phyloP scores from a whole-genome alignment of 2,888 invertebrate genomes.

The Glaucopsyche alexis region DNA sequence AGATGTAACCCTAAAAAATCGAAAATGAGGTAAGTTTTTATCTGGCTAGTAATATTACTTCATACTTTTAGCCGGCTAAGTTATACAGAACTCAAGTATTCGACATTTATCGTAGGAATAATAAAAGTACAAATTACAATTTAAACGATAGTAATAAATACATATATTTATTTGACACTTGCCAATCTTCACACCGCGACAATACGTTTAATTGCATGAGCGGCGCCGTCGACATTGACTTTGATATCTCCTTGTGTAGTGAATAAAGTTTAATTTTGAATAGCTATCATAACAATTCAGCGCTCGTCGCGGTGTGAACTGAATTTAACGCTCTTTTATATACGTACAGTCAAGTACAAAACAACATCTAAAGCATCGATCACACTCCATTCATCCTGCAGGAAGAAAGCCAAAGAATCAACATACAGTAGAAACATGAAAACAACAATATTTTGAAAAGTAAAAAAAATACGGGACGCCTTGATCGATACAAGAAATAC shows the following conservation, averaged over 20 bases:
- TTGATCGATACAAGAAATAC: too few relatives aligned
- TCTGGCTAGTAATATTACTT: too few relatives aligned
- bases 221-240: too few relatives aligned
- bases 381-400: not conserved
- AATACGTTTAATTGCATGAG: not conserved
- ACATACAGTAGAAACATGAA: not conserved
- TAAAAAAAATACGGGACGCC: too few relatives aligned
- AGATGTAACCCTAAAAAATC: too few relatives aligned
- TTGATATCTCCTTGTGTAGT: too few relatives aligned
- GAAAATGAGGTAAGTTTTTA: too few relatives aligned
- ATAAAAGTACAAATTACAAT: slow-evolving; percentile 10
- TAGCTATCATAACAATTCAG: too few relatives aligned
- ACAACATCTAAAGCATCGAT: not conserved
- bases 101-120: not conserved
- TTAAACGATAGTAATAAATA: not conserved
- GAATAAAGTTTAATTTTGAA: too few relatives aligned
- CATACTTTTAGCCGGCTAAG: not conserved
- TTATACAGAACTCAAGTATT: not conserved
- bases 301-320: not conserved
- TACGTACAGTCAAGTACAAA: not conserved
- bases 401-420: not conserved
- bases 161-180: slow-evolving; percentile 11
- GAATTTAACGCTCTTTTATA: not conserved
- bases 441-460: not conserved
- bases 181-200: not conserved